A percentile compares a stretch with the other conserved stretches of the same genome.
phyloP scores from a whole-genome alignment of 2,797 vertebrate species.

The Heliangelus exortis region DNA sequence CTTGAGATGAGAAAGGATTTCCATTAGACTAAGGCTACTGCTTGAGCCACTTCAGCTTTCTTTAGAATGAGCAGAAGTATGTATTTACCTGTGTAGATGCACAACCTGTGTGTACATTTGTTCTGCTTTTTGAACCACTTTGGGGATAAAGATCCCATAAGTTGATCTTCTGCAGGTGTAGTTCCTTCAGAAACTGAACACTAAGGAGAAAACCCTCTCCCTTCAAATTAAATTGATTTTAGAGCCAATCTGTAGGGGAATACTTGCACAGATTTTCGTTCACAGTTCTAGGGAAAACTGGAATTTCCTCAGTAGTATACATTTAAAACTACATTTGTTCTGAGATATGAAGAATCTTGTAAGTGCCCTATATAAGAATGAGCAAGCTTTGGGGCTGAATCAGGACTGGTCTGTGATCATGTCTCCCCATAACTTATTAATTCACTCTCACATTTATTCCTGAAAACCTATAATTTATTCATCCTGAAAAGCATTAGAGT shows the following conservation, averaged over 20 bases:
- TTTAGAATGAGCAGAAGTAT: background rate
- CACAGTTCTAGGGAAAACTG: background rate
- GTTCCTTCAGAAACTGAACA: background rate
- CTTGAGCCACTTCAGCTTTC: background rate
- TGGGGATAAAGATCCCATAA: background rate
- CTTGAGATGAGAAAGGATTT: background rate
- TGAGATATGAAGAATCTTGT: background rate
- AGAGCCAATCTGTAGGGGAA: background rate
- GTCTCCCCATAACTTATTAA: conserved; percentile 27
- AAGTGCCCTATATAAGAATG: background rate
- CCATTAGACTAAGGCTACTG: background rate
- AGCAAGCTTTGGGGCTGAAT: background rate
- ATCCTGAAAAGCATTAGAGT: conserved; percentile 10
- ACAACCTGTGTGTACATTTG: fast-evolving
- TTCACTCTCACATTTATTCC: conserved; percentile 22
- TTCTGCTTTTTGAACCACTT: background rate
- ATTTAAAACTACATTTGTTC: background rate
- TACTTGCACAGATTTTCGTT: background rate
- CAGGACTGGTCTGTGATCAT: background rate
- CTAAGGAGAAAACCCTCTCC: background rate
- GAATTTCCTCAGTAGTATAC: background rate
- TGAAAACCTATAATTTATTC: conserved; percentile 45
- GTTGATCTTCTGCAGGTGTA: background rate
- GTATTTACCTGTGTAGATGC: background rate
- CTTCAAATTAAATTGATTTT: background rate